Evolutionary conservation across 2,113 vertebrate genomes (phyloP).

Genomic region (Chlorodrepanis virens): DNA sequence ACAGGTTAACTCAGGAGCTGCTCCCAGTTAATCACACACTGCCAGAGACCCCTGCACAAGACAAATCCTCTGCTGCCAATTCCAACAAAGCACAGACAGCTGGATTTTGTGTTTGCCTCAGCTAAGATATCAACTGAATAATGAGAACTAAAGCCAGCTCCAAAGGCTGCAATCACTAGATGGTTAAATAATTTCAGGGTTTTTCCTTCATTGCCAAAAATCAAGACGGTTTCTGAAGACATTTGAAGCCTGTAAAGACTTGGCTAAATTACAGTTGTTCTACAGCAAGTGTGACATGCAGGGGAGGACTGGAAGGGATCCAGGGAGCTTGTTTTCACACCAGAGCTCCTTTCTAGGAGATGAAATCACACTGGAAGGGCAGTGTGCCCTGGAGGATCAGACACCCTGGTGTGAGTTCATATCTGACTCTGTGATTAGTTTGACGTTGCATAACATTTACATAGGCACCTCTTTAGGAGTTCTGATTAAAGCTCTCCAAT

Average conservation of each 20-base stretch:
- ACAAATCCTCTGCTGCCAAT: background rate
- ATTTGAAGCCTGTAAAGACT: background rate
- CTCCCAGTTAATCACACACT: constrained; percentile 24
- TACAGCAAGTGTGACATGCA: background rate
- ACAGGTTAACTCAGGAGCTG: background rate
- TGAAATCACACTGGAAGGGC: constrained; percentile 17
- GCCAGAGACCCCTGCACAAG: background rate
- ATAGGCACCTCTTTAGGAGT: background rate
- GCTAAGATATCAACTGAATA: background rate
- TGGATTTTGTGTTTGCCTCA: background rate
- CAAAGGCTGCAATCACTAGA: background rate
- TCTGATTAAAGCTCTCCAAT: background rate
- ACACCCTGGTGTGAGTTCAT: constrained; percentile 20
- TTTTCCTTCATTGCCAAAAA: constrained; percentile 1
- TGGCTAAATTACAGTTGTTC: constrained; percentile 32
- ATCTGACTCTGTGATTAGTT: background rate
- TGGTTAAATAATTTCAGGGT: background rate
- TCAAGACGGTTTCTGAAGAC: constrained; percentile 6
- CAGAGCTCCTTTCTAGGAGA: background rate
- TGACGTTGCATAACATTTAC: constrained; percentile 12
- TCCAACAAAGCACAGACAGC: background rate
- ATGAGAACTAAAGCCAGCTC: background rate
- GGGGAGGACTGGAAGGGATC: constrained; percentile 11
- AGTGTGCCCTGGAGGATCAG: constrained; percentile 14
- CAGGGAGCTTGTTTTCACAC: constrained; percentile 24